These are phyloP conservation scores for Urocitellus parryii DNA, from an alignment of 2,113 vertebrate species.

Conservation along the genomic window DNA sequence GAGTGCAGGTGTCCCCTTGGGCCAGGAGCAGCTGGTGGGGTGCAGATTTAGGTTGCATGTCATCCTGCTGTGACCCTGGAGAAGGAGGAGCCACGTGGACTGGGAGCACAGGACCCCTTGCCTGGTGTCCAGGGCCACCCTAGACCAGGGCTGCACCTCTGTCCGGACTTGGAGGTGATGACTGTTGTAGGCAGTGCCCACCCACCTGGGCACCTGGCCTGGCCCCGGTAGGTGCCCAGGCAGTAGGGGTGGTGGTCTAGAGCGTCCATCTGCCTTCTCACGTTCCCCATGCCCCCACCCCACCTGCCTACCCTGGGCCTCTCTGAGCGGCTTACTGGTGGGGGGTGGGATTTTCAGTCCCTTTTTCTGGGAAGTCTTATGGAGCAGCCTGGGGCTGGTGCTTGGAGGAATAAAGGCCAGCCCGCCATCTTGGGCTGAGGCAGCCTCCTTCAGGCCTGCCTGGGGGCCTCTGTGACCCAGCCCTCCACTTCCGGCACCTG, in stretches of 20 bases:
- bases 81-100: too few relatives aligned
- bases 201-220: not conserved
- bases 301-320: not conserved
- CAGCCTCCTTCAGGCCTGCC: not conserved
- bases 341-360: not conserved
- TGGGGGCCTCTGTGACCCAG: not conserved
- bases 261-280: too few relatives aligned
- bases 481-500: not conserved
- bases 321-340: not conserved
- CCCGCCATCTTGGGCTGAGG: not conserved
- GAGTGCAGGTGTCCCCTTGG: not conserved
- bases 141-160: not conserved
- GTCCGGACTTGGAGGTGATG: not conserved
- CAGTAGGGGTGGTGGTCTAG: not conserved
- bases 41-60: accelerated
- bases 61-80: not conserved
- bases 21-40: not conserved
- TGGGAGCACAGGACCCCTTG: too few relatives aligned
- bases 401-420: not conserved
- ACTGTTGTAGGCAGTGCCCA: not conserved
- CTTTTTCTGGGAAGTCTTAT: not conserved
- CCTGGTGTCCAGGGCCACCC: not conserved
- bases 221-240: not conserved
- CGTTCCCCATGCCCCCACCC: not conserved
- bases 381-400: not conserved